A percentile compares a stretch with the other conserved stretches of the same genome.
phyloP scores from a whole-genome alignment of 2,113 vertebrate genomes.

The Pygoscelis adeliae region DNA sequence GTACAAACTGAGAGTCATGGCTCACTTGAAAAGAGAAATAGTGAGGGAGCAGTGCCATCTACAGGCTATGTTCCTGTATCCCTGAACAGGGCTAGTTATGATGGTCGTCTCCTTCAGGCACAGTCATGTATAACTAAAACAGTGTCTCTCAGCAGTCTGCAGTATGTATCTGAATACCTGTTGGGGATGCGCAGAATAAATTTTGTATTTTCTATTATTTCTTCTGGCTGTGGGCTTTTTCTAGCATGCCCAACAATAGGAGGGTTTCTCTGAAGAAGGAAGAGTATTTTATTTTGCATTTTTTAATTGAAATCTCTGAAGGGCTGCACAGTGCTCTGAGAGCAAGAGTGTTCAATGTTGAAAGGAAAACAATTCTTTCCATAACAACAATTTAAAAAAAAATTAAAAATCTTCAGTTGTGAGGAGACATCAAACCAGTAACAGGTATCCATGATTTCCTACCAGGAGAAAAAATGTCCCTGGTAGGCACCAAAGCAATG shows the following conservation, averaged over 20 bases:
- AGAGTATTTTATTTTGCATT: not conserved
- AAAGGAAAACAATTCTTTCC: not conserved
- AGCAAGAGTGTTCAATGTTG: not conserved
- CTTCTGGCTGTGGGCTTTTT: not conserved
- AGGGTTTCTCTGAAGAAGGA: not conserved
- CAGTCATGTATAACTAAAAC: not conserved
- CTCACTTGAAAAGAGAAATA: not conserved
- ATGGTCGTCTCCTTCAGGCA: not conserved
- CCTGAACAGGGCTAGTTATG: too few species aligned
- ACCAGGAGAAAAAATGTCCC: not conserved
- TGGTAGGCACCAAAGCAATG: not conserved
- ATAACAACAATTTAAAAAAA: not conserved
- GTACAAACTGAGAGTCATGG: not conserved
- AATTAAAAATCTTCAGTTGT: not conserved
- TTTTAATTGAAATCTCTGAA: not conserved
- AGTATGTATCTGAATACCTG: not conserved
- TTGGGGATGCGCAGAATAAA: not conserved
- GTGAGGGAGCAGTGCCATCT: conserved; percentile 77
- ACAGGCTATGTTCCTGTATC: not conserved
- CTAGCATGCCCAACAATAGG: not conserved
- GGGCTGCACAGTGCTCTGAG: not conserved
- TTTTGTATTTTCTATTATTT: not conserved
- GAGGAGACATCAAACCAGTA: not conserved
- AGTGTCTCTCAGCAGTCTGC: not conserved
- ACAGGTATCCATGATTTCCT: not conserved